Percentiles rank a stretch among this genome's conserved stretches.
These are phyloP conservation scores for Cydia strobilella DNA, from an alignment of 1,140 invertebrate genomes.

Conservation along the genomic window DNA sequence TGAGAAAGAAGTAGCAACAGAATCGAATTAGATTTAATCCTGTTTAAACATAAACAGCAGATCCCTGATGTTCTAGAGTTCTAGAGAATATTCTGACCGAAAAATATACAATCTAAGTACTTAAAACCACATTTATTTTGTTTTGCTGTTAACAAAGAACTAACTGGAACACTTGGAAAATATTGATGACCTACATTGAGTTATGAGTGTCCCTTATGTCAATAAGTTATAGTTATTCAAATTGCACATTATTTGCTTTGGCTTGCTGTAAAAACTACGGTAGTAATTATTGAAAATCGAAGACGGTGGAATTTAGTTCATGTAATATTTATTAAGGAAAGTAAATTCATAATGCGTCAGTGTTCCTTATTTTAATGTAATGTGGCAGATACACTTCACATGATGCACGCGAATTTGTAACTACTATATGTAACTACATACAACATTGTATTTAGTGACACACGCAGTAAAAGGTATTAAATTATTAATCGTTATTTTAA, in stretches of 20 bases:
- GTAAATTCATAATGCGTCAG: neutral
- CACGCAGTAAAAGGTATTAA: no score
- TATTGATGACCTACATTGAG: no score
- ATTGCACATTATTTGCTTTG: neutral
- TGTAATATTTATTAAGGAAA: conserved; percentile 31
- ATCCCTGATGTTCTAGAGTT: no score
- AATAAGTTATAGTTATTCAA: neutral
- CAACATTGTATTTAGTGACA: no score
- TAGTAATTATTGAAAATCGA: conserved; percentile 15
- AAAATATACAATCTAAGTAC: no score
- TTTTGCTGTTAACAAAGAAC: neutral
- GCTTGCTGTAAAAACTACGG: neutral
- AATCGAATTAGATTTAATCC: no score
- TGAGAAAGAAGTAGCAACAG: no score
- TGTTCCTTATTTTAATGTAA: conserved; percentile 27
- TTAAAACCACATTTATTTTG: no score
- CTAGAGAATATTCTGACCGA: no score
- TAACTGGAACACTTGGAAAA: no score
- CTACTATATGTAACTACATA: neutral
- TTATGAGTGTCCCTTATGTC: neutral
- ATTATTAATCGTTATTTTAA: no score
- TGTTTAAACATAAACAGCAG: no score
- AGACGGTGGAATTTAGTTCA: neutral
- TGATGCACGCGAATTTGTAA: conserved; percentile 11
- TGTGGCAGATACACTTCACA: conserved; percentile 11